phyloP scores from a whole-genome alignment of 2,113 vertebrate genomes.

The Zapornia atra region DNA sequence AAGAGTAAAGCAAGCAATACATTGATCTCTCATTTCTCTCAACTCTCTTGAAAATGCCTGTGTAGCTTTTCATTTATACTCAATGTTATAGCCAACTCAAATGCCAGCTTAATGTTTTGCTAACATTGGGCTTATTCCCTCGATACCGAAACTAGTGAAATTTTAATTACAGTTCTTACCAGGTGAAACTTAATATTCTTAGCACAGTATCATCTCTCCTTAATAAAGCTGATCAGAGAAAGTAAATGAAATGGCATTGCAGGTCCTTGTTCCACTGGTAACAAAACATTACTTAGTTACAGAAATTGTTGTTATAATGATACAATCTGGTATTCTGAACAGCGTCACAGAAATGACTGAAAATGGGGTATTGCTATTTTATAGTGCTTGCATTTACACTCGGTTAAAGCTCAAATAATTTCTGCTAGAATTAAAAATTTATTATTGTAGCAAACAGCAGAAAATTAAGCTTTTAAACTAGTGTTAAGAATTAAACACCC shows the following conservation, averaged over 20 bases:
- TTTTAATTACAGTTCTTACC: background rate
- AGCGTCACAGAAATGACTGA: background rate
- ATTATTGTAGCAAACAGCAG: background rate
- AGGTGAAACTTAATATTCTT: background rate
- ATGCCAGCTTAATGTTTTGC: background rate
- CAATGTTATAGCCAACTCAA: background rate
- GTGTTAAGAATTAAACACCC: background rate
- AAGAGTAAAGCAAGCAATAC: background rate
- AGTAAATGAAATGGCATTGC: background rate
- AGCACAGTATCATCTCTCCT: background rate
- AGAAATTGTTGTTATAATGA: background rate
- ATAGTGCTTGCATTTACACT: background rate
- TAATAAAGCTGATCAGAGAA: background rate
- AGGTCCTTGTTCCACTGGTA: background rate
- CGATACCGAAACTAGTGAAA: background rate
- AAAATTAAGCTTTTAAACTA: background rate
- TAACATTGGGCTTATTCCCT: background rate
- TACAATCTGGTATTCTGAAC: accelerated
- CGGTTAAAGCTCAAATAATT: background rate
- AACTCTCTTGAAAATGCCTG: background rate
- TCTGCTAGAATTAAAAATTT: background rate
- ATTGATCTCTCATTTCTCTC: background rate
- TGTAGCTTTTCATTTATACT: background rate
- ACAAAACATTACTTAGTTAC: background rate
- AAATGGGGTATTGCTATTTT: background rate